Percentiles rank a stretch among this genome's conserved stretches.
Conservation (phyloP, 2,113 vertebrate genomes). For the Drymodes brunneopygia region DNA sequence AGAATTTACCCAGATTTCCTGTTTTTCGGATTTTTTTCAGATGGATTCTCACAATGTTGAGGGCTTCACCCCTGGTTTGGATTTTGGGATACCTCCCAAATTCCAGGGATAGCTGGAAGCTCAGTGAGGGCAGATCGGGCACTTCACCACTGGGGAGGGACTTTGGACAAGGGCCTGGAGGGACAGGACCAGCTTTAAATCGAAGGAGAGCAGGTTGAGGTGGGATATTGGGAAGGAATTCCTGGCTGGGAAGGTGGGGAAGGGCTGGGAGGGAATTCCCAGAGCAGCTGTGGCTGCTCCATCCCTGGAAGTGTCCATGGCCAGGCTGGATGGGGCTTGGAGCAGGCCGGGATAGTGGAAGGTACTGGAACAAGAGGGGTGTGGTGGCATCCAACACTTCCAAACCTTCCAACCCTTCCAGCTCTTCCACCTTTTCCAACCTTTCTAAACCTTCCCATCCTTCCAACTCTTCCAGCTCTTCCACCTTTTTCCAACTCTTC, state of each 20-base stretch:
- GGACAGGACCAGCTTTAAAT: not conserved
- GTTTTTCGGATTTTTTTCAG: not conserved
- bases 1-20: not conserved
- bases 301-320: not conserved
- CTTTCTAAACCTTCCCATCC: not conserved
- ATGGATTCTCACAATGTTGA: not conserved
- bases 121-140: not conserved
- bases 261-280: accelerated
- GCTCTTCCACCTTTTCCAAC: accelerated
- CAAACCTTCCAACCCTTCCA: not conserved
- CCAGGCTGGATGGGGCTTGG: not conserved
- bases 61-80: not conserved
- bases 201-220: accelerated
- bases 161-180: not conserved
- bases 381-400: not conserved
- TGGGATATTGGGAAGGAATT: not conserved
- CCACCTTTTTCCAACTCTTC: not conserved
- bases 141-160: not conserved
- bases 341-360: not conserved
- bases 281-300: not conserved
- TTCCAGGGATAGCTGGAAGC: not conserved
- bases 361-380: not conserved
- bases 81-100: not conserved
- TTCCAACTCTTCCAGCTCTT: not conserved
- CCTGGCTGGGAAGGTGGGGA: not conserved